A percentile compares a stretch with the other conserved stretches of the same genome.
These are phyloP conservation scores for Tinea trinotella DNA, from an alignment of 2,888 invertebrate genomes.

Conservation along the genomic window DNA sequence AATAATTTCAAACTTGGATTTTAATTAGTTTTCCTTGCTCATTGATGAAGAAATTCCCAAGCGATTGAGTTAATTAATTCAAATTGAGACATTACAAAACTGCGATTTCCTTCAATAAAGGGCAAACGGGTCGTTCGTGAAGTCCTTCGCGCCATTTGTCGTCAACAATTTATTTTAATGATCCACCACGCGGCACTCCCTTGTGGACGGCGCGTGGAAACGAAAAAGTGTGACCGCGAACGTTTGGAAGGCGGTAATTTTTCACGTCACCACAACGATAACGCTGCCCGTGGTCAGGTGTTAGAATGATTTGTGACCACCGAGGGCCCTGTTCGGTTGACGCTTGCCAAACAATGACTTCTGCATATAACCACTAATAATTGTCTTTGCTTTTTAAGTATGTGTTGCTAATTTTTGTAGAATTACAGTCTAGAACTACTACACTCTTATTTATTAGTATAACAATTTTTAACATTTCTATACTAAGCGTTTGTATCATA, in stretches of 20 bases:
- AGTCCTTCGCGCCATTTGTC: constrained; percentile 37
- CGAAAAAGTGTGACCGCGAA: constrained; percentile 38
- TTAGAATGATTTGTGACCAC: constrained; percentile 63
- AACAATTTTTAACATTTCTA: no score
- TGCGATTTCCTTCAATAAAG: constrained; percentile 18
- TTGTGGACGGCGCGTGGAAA: constrained; percentile 40
- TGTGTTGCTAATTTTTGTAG: no score
- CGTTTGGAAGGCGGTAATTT: constrained; percentile 57
- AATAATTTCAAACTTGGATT: background rate
- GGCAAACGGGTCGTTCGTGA: constrained; percentile 1
- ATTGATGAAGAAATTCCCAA: constrained; percentile 5
- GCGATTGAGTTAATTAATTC: constrained; percentile 15
- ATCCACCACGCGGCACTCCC: constrained; percentile 36
- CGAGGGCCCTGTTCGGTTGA: constrained; percentile 30
- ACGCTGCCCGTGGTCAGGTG: constrained; percentile 53
- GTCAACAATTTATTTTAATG: constrained; percentile 60
- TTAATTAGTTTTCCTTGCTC: background rate
- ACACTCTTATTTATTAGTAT: no score
- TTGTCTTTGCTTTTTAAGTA: background rate
- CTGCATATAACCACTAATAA: background rate
- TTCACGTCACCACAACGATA: constrained; percentile 62
- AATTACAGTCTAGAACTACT: no score
- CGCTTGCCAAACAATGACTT: constrained; percentile 37
- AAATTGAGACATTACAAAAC: constrained; percentile 22
- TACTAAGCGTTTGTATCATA: no score